Conservation (phyloP, 2,888 invertebrate genomes). For the Drosophila neotestacea region DNA sequence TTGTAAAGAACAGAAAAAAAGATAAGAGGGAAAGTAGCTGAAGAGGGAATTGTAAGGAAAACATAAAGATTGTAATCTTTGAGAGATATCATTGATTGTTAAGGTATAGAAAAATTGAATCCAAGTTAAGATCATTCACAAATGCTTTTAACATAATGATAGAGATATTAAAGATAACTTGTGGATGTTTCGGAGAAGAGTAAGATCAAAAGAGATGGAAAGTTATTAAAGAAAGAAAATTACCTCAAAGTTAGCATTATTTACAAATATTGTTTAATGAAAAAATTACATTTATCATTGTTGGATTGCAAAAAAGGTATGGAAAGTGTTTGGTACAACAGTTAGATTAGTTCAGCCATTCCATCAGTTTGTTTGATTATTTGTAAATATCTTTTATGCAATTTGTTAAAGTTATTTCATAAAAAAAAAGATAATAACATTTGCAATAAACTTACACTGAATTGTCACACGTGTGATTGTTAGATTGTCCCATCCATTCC, state of each 20-base stretch:
- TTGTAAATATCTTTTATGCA: slow-evolving; percentile 9
- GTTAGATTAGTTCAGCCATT: not conserved
- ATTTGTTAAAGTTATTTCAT: slow-evolving; percentile 18
- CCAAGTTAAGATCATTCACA: not conserved
- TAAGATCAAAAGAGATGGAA: not conserved
- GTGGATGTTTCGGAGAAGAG: too few relatives aligned
- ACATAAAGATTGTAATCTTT: not conserved
- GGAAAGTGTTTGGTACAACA: slow-evolving; percentile 1
- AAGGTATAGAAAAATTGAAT: not conserved
- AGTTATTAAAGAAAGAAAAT: not conserved
- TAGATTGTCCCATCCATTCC: slow-evolving; percentile 39
- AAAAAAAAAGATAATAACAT: slow-evolving; percentile 3
- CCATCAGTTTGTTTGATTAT: not conserved
- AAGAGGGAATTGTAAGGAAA: not conserved
- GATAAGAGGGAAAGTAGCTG: slow-evolving; percentile 9
- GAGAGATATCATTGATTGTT: not conserved
- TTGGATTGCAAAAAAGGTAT: not conserved
- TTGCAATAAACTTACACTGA: slow-evolving; percentile 38
- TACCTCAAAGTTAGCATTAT: not conserved
- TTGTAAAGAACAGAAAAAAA: slow-evolving; percentile 7
- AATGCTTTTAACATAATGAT: too few relatives aligned
- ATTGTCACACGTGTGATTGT: slow-evolving; percentile 37
- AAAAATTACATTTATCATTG: not conserved
- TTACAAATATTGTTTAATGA: too few relatives aligned
- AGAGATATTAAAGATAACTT: too few relatives aligned